phyloP scores from a whole-genome alignment of 23 tunicate species.

The Ascidia mentula region DNA sequence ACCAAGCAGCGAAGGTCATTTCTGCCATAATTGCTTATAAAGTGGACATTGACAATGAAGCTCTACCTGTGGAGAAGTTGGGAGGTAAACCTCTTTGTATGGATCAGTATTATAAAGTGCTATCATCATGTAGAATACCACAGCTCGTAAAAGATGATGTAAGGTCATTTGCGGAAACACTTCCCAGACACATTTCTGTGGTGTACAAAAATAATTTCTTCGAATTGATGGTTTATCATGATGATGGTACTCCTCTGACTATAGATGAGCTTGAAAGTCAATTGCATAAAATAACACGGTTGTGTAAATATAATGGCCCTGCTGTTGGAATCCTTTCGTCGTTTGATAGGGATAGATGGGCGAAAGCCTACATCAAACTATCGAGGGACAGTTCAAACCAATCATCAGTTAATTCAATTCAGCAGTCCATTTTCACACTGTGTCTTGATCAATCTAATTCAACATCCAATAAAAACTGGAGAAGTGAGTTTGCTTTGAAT shows the following conservation, averaged over 20 bases:
- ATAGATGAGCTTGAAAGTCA: conserved; percentile 54
- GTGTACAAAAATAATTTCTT: conserved; percentile 68
- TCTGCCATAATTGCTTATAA: conserved; percentile 67
- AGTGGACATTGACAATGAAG: conserved; percentile 66
- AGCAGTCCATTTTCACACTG: conserved; percentile 71
- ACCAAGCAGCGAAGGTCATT: conserved; percentile 83
- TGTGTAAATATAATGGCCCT: neutral
- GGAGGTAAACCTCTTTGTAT: conserved; percentile 69
- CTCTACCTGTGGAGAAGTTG: conserved; percentile 65
- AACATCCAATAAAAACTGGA: conserved; percentile 48
- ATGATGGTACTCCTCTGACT: conserved; percentile 59
- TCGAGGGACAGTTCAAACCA: conserved; percentile 26
- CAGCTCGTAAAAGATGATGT: conserved; percentile 44
- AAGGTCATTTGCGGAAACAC: conserved; percentile 52
- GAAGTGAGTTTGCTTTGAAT: conserved; percentile 51
- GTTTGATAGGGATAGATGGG: conserved; percentile 70
- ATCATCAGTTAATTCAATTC: conserved; percentile 44
- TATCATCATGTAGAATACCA: conserved; percentile 82
- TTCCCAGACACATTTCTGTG: conserved; percentile 73
- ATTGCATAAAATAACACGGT: conserved; percentile 50
- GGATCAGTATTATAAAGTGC: conserved; percentile 84
- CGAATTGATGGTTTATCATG: conserved; percentile 59
- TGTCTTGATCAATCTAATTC: conserved; percentile 59
- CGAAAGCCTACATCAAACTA: conserved; percentile 25
- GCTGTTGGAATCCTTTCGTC: conserved; percentile 68